These are phyloP conservation scores for Morbakka virulenta DNA, from an alignment of 30 jellyfish, hydroid and myxozoan species.

Conservation along the genomic window DNA sequence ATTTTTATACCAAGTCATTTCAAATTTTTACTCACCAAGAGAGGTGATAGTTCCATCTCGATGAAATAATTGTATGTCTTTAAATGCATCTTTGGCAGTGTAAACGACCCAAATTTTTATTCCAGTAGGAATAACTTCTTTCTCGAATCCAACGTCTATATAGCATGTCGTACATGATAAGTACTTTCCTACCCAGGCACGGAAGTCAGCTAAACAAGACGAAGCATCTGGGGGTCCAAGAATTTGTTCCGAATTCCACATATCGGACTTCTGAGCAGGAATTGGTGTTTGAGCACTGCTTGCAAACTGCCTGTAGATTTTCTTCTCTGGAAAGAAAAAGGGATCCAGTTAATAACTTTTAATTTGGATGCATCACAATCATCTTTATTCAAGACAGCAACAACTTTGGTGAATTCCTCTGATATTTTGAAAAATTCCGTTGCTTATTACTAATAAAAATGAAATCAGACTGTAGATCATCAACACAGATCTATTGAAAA, in stretches of 20 bases:
- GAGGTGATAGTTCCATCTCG: conserved; percentile 66
- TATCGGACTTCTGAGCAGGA: neutral
- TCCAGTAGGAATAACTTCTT: conserved; percentile 75
- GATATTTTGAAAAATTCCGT: no score
- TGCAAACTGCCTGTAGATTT: conserved; percentile 38
- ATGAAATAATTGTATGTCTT: conserved; percentile 65
- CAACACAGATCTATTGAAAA: no score
- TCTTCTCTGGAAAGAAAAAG: neutral
- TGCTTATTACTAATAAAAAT: no score
- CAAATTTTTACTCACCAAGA: conserved; percentile 84
- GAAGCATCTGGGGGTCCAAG: conserved; percentile 90
- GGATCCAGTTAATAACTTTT: no score
- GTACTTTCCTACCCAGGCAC: conserved; percentile 29
- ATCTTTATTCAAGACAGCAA: no score
- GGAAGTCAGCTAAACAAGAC: conserved; percentile 26
- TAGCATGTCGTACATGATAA: conserved; percentile 3
- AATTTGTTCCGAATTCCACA: conserved; percentile 44
- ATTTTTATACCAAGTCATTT: no score
- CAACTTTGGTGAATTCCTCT: no score
- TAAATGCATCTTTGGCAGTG: conserved; percentile 13
- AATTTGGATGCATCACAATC: no score
- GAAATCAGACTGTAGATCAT: no score
- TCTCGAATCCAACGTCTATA: conserved; percentile 63
- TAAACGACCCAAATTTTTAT: conserved; percentile 78
- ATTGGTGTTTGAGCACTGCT: conserved; percentile 26